A percentile compares a stretch with the other conserved stretches of the same genome.
Conservation (phyloP, 2,113 vertebrate genomes). For the Myotis yumanensis region DNA sequence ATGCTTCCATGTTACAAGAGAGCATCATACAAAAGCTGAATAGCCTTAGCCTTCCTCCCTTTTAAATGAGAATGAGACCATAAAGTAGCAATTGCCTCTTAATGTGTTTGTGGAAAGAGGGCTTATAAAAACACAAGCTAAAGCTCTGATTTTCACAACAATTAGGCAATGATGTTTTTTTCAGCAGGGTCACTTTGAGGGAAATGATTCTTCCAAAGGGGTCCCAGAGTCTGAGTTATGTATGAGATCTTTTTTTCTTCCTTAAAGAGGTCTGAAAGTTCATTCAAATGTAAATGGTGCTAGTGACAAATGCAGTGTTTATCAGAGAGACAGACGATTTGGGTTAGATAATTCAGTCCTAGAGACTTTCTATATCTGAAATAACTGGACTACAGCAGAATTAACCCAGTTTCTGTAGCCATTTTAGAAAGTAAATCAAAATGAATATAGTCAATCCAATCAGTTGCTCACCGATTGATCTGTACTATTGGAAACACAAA, state of each 20-base stretch:
- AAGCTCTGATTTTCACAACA: not conserved
- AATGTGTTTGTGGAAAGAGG: not conserved
- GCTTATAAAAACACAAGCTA: not conserved
- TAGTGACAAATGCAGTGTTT: not conserved
- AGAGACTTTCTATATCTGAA: not conserved
- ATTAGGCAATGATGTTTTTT: not conserved
- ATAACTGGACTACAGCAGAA: not conserved
- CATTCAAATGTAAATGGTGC: slow-evolving; percentile 21
- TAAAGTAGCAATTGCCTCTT: not conserved
- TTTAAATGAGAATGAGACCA: not conserved
- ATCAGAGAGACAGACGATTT: not conserved
- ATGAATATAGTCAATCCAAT: not conserved
- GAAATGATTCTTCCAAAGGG: not conserved
- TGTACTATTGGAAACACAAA: not conserved
- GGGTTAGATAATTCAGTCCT: not conserved
- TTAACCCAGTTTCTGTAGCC: not conserved
- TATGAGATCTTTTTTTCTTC: not conserved
- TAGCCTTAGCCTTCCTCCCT: not conserved
- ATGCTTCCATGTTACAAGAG: not conserved
- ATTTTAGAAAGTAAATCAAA: slow-evolving; percentile 26
- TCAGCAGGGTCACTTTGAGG: not conserved
- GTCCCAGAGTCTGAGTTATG: not conserved
- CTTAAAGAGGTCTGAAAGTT: not conserved
- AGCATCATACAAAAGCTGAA: not conserved
- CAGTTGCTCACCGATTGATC: not conserved